Conservation (phyloP, 2,797 vertebrate genomes). For the Mergus octosetaceus region DNA sequence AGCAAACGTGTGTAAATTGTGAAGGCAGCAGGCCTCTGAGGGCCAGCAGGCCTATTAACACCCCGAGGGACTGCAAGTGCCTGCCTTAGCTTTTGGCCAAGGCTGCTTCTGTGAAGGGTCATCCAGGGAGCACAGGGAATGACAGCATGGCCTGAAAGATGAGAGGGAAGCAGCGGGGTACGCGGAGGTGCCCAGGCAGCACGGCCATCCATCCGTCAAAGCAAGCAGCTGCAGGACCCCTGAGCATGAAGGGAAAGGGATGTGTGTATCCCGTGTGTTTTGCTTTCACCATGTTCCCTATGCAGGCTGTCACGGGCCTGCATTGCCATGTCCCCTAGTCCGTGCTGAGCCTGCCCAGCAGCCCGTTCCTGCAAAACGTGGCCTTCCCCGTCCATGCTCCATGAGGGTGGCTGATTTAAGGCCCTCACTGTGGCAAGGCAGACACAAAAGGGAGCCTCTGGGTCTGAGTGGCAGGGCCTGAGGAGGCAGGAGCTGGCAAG, state of each 20-base stretch:
- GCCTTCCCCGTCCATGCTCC: not conserved
- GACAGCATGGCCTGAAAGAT: conserved; percentile 78
- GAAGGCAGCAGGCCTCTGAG: not conserved
- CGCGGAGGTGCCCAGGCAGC: conserved; percentile 73
- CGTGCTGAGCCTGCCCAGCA: not conserved
- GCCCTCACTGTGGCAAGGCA: not conserved
- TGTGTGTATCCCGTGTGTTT: conserved; percentile 64
- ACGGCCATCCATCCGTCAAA: conserved; percentile 77
- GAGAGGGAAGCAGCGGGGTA: conserved; percentile 78
- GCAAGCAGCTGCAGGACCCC: conserved; percentile 69
- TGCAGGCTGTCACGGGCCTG: conserved; percentile 50
- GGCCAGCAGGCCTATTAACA: not conserved
- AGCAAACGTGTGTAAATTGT: not conserved
- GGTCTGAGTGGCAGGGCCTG: not conserved
- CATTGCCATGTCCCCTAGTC: conserved; percentile 67
- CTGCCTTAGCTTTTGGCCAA: conserved; percentile 46
- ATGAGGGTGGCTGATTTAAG: not conserved
- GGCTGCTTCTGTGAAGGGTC: conserved; percentile 20
- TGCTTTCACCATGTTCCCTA: conserved; percentile 72
- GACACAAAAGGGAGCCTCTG: not conserved
- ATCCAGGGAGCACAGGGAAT: conserved; percentile 53
- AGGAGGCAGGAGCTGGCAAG: not conserved
- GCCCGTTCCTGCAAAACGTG: not conserved
- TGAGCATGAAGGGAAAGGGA: conserved; percentile 40
- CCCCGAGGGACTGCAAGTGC: not conserved